phyloP scores from a whole-genome alignment of 2,888 invertebrate genomes.

The Himalopsyche japonica region DNA sequence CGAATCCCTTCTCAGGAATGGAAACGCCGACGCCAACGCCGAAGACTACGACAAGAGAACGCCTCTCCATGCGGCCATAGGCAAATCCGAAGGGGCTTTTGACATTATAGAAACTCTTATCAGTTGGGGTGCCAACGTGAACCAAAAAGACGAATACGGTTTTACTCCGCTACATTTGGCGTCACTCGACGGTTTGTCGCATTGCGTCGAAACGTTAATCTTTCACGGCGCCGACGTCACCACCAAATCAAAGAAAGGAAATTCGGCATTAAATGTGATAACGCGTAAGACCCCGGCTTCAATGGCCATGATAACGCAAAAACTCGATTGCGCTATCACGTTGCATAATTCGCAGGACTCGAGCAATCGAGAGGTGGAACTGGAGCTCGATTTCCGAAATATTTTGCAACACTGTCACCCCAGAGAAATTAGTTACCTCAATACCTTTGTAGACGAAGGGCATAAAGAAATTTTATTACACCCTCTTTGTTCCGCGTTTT shows the following conservation, averaged over 20 bases:
- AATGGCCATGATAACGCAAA: constrained; percentile 78
- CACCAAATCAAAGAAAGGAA: constrained; percentile 83
- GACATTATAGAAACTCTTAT: constrained; percentile 79
- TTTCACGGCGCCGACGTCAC: constrained; percentile 88
- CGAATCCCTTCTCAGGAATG: constrained; percentile 73
- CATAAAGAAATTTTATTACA: constrained; percentile 86
- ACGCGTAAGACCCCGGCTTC: constrained; percentile 86
- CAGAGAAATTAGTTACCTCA: constrained; percentile 82
- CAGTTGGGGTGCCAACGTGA: constrained; percentile 80
- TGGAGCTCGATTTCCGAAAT: constrained; percentile 81
- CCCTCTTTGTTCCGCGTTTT: constrained; percentile 84
- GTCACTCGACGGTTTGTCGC: constrained; percentile 80
- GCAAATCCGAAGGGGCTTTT: constrained; percentile 79
- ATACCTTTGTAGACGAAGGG: constrained; percentile 85
- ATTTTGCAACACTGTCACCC: constrained; percentile 82
- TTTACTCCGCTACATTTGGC: constrained; percentile 85
- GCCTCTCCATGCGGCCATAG: constrained; percentile 80
- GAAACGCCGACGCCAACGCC: constrained; percentile 76
- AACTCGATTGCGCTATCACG: constrained; percentile 79
- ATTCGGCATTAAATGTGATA: constrained; percentile 83
- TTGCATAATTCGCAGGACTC: constrained; percentile 77
- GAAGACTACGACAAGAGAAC: constrained; percentile 82
- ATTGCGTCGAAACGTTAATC: constrained; percentile 82
- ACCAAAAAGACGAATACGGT: constrained; percentile 82
- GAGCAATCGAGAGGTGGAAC: constrained; percentile 78